Base-by-base conservation (phyloP, 2,888 invertebrate species). In the Galeopsomyia nigrocyanea region DNA sequence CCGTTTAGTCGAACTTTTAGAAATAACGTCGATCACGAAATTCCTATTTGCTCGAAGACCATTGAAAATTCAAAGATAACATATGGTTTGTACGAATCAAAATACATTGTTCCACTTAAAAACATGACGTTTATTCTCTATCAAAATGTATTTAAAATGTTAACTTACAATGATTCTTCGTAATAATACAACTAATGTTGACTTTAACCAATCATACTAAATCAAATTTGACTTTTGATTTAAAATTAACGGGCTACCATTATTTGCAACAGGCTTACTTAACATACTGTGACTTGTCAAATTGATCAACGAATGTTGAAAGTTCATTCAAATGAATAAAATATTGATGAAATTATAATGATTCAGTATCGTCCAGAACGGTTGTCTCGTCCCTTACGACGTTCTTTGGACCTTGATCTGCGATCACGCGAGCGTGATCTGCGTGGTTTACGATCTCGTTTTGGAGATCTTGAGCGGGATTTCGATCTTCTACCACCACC, bases 401-500 rank as follows among this genome's bases (percentile, higher is more conserved):
- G 82, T 13, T 86, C 86, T 68, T 84, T 86, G 0, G 86, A 86
- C 78, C 84, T 79, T 0, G 86, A 86, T 77, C 83, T 78, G 68
- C 84, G 81, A 13, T 86, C 86, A 5, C 87, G 83, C 2, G 87
- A 87, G 47, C 87, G 84, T 19, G 86, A 87, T 73, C 85, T 81
- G 13, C 84, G 83, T 69, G 80, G 88, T 83, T 88, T 90, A 80
- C 88, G 71, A 64, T 68, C 75, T 39, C 80, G 90, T 80, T 84
- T 88, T 76, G 87, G 88, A 76, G 86, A 87, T 80, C 85, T 81
- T 19, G 91, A 91, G 61, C 91, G 89, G 1, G 91, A 91, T 76
- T 91, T 88, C 39, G 91, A 91, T 75, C 91, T 88, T 60, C 88
- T 78, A 81, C 83, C 81, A 66, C 77, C 83, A 67, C 76, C 84